Percentiles rank a stretch among this genome's conserved stretches.
Conservation (phyloP, 2,113 vertebrate genomes). For the Cyanistes caeruleus region DNA sequence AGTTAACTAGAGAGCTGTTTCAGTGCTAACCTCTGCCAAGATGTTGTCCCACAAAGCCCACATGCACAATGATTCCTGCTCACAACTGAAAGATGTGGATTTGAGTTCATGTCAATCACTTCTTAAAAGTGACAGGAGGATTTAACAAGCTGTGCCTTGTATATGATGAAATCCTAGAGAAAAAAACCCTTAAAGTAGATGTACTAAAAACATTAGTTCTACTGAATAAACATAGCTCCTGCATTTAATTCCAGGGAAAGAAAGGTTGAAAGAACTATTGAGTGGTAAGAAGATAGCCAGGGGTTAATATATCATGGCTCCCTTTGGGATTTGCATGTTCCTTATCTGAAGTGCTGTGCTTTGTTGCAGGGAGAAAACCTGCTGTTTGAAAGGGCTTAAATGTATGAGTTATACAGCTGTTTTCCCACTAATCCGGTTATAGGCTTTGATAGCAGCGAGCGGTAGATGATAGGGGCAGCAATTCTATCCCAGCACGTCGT, state of each 20-base stretch:
- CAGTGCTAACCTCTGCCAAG: not conserved
- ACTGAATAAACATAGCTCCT: not conserved
- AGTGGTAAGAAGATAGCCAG: not conserved
- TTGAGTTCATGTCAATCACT: conserved; percentile 26
- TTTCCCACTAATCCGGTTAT: conserved; percentile 72
- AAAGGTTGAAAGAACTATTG: not conserved
- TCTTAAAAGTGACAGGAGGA: not conserved
- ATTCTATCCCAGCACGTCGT: conserved; percentile 60
- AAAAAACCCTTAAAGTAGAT: not conserved
- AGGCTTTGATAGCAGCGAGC: conserved; percentile 70
- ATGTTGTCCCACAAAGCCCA: conserved; percentile 22
- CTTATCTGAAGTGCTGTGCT: conserved; percentile 45
- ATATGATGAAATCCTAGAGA: not conserved
- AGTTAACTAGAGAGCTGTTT: not conserved
- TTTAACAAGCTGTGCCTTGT: not conserved
- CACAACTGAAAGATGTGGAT: conserved; percentile 20
- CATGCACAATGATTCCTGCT: not conserved
- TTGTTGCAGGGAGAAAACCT: conserved; percentile 68
- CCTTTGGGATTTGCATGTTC: conserved; percentile 54
- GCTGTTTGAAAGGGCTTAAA: conserved; percentile 68
- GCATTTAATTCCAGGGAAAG: not conserved
- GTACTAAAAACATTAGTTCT: conserved; percentile 11
- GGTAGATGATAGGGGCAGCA: conserved; percentile 61
- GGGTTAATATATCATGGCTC: conserved; percentile 44
- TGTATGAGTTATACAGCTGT: conserved; percentile 57